Evolutionary conservation across 2,113 vertebrate genomes (phyloP).

Genomic region (Athene cunicularia): DNA sequence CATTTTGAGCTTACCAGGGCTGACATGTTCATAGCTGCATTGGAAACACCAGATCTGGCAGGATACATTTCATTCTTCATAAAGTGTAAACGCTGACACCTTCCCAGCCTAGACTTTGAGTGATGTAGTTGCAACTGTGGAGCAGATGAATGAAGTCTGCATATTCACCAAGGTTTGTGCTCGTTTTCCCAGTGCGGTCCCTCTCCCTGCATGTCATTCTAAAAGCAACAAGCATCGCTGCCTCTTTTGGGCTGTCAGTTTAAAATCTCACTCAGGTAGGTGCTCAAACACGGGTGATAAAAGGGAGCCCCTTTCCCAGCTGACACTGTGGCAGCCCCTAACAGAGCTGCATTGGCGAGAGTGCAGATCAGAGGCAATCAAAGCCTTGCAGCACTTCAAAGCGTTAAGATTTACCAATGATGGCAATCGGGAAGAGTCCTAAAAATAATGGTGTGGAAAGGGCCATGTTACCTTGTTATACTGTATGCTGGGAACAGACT

Average conservation of each 20-base stretch:
- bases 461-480: neutral
- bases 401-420: neutral
- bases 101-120: neutral
- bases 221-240: neutral
- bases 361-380: neutral
- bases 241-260: neutral
- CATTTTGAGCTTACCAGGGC: neutral
- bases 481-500: neutral
- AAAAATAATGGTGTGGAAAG: neutral
- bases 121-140: neutral
- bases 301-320: neutral
- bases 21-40: neutral
- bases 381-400: neutral
- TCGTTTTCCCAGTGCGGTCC: fast-evolving
- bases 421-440: neutral
- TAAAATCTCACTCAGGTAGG: neutral
- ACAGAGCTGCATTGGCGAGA: neutral
- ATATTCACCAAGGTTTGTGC: fast-evolving
- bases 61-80: neutral
- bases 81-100: neutral
- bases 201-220: fast-evolving
- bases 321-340: neutral
- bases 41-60: neutral
- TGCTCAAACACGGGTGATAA: neutral
- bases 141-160: neutral